These are phyloP conservation scores for Boulengeromyrus knoepffleri DNA, from an alignment of 2,113 vertebrate species.

Conservation along the genomic window DNA sequence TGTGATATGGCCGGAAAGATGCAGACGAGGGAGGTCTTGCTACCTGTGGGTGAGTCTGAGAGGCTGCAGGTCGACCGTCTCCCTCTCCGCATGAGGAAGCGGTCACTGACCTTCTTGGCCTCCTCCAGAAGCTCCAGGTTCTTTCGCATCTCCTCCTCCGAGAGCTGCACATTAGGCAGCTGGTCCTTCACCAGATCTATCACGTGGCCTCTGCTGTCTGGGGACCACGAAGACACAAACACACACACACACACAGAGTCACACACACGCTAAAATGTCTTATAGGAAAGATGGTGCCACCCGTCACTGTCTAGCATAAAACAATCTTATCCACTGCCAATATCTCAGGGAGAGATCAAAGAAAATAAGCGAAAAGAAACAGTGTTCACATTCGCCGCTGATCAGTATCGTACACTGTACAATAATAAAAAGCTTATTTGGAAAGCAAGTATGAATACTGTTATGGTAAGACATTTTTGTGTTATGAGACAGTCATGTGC, in stretches of 20 bases:
- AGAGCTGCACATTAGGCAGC: constrained; percentile 85
- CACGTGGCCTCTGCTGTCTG: constrained; percentile 79
- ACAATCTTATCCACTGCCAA: background rate
- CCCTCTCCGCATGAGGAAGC: constrained; percentile 80
- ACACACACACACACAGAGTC: constrained; percentile 11
- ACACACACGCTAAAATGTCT: background rate
- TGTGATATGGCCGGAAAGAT: background rate
- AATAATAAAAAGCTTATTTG: background rate
- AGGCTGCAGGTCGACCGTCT: constrained; percentile 81
- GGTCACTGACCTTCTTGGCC: constrained; percentile 86
- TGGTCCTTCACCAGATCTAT: constrained; percentile 85
- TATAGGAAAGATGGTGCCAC: background rate
- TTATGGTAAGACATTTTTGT: background rate
- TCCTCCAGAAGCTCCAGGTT: constrained; percentile 90
- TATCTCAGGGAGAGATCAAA: background rate
- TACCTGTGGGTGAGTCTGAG: constrained; percentile 74
- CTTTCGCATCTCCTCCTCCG: constrained; percentile 89
- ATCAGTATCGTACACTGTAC: background rate
- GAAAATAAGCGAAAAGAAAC: background rate
- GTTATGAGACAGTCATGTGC: background rate
- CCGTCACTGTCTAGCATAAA: background rate
- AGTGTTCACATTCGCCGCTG: background rate
- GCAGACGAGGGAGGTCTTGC: background rate
- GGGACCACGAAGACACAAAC: constrained; percentile 23
- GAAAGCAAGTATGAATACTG: background rate